These are phyloP conservation scores for Drosophila tani DNA, from an alignment of 1,140 invertebrate species.

Conservation along the genomic window DNA sequence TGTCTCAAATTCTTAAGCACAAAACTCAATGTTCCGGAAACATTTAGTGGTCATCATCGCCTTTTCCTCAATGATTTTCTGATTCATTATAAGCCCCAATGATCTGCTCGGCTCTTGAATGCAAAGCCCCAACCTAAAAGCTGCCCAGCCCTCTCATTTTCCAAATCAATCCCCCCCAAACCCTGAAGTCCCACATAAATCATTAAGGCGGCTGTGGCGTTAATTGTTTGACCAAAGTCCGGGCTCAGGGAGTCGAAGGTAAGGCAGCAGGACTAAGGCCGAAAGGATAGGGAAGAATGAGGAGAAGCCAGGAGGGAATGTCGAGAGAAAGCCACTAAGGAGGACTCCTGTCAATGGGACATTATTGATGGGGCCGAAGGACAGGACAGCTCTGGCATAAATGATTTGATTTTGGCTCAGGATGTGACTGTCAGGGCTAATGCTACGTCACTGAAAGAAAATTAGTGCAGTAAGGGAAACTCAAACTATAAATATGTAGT, in stretches of 20 bases:
- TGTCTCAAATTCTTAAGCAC: neutral
- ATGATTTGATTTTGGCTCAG: conserved; percentile 71
- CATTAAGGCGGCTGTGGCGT: conserved; percentile 70
- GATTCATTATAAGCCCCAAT: conserved; percentile 41
- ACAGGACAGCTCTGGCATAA: conserved; percentile 65
- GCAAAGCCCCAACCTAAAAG: conserved; percentile 15
- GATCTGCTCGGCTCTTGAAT: conserved; percentile 18
- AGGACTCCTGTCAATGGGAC: conserved; percentile 65
- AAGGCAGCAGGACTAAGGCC: neutral
- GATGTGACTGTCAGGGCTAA: conserved; percentile 28
- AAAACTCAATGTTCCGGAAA: conserved; percentile 3
- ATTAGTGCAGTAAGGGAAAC: too few species aligned
- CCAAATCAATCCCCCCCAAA: conserved; percentile 13
- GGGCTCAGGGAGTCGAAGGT: conserved; percentile 27
- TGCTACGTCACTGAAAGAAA: conserved; percentile 4
- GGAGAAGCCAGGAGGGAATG: conserved; percentile 1
- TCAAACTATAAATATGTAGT: too few species aligned
- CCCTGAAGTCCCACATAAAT: conserved; percentile 62
- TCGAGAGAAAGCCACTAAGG: conserved; percentile 28
- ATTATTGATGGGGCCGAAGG: conserved; percentile 69
- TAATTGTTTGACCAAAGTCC: conserved; percentile 75
- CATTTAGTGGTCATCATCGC: conserved; percentile 12
- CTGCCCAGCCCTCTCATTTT: conserved; percentile 12
- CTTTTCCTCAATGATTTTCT: conserved; percentile 30
- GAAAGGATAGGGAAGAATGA: conserved; percentile 14